Base-by-base conservation (phyloP, 2,888 invertebrate genomes). In the Lymantria monacha region DNA sequence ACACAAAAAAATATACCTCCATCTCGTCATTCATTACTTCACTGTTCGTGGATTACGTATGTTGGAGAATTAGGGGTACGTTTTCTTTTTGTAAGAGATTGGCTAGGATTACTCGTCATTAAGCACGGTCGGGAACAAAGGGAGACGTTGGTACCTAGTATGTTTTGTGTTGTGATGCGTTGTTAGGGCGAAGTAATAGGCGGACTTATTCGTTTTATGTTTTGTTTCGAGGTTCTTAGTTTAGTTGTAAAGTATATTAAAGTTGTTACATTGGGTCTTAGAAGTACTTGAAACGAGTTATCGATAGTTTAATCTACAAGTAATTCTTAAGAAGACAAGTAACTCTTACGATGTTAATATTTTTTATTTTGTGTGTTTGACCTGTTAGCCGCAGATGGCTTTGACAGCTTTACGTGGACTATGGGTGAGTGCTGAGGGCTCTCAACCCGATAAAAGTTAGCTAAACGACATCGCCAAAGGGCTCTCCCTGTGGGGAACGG, bases 81-180 rank as follows among this genome's bases (percentile, higher is more conserved):
- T 69, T 77, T 68, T 71, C 74, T 75, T 81, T 80, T 76, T 76
- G 70, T 70, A 76, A 76, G 72, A 81, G 76, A 80, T 79, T 74
- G 76, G 67, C 52, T 50, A 55, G 77, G 79, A 81, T 81, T 81
- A 81, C 67, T 53, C 51, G 53, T 72, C 64, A 70, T 78, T 75
- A 69, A 70, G 70, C 63, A 62, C 57, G 59, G 63, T 57, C 47
- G 31, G 66, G 72, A 72, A 81, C 78, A 81, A 83, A 76, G 69
- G 72, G 61, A 50, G 60, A 62, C 56, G 59, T n/a, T 67, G 45
- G 60, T 70, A 38, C 48, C 49, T 42, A 53, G 55, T 56, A 52
- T 61, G 49, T 63, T 55, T 57, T 55, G 46, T 51, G 45, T 50
- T 52, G 43, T 46, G 54, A 60, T 57, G n/a, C 12, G 38, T 38